Evolutionary conservation across 2,797 vertebrate genomes (phyloP), one percentile per base, ranked within the genome.

Genomic region (Enteromius argenteus): DNA sequence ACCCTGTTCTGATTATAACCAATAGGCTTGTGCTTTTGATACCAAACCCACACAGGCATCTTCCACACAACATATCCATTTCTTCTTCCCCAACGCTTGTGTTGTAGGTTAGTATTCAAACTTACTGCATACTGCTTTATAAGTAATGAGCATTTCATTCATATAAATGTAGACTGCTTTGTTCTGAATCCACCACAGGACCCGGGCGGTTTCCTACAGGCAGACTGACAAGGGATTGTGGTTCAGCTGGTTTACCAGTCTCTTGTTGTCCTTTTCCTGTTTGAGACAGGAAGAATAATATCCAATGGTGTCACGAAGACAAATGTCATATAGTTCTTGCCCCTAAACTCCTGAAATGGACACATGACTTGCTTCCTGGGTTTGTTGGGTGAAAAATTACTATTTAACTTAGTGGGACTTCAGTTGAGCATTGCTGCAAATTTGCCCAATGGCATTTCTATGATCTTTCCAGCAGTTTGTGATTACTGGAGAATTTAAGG

Each of bases 261-360:
- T 69, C 76, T 74, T 82, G 51, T 68, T 77, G 60, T 77, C 19
- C 3, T 80, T 72, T 84, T 35, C 53, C 60, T 81, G 71, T 73
- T 78, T 27, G 1, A 69, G 60, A 68, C 81, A 44, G 58, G 60
- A 83, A 75, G 60, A 83, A 83, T 83, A 75, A 83, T 21, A 83
- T 60, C 60, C 71, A 39, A 62, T 23, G 42, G 58, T 66, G 42
- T 74, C 60, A 66, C 30, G 1, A 74, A 39, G 58, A 53, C n/a
- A 67, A 64, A 64, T 73, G 53, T 74, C 71, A 66, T 37, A 51
- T 21, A 73, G 80, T n/a, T 44, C 56, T 72, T 83, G 71, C 21
- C 42, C 60, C 44, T 14, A 37, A 44, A 69, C 56, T 5, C 21
- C 58, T 66, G 32, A 53, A 75, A 37, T 17, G 19, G 51, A 78